Evolutionary conservation across 2,888 invertebrate genomes (phyloP).

Genomic region (Lithophane socia): DNA sequence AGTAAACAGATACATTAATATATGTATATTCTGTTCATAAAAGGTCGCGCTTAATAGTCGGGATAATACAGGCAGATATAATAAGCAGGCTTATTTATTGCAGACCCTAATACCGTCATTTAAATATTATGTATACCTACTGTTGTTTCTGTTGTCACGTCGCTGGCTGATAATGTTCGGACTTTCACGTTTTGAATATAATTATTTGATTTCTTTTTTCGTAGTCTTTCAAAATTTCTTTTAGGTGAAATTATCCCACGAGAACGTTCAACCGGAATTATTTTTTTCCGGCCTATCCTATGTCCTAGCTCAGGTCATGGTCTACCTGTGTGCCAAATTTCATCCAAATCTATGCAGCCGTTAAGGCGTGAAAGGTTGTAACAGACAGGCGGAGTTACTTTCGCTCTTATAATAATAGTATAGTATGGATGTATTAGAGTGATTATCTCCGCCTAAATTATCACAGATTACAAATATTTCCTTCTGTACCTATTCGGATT

Average conservation of each 20-base stretch:
- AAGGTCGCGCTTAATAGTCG: conserved; percentile 35
- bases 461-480: background rate
- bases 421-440: no score
- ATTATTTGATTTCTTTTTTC: background rate
- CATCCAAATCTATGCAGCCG: background rate
- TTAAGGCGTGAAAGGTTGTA: background rate
- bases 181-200: background rate
- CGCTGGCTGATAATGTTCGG: background rate
- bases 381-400: background rate
- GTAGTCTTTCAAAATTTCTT: background rate
- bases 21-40: conserved; percentile 14
- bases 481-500: background rate
- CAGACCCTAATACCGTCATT: conserved; percentile 41
- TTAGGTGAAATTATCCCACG: background rate
- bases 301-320: background rate
- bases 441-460: background rate
- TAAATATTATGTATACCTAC: conserved; percentile 41
- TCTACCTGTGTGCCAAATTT: background rate
- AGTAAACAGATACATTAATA: conserved; percentile 34
- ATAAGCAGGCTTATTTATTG: conserved; percentile 52
- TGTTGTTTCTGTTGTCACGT: conserved; percentile 3
- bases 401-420: background rate
- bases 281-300: no score
- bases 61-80: conserved; percentile 35
- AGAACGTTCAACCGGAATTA: background rate